These are phyloP conservation scores for Anorthoa munda DNA, from an alignment of 2,888 invertebrate species.

Conservation along the genomic window DNA sequence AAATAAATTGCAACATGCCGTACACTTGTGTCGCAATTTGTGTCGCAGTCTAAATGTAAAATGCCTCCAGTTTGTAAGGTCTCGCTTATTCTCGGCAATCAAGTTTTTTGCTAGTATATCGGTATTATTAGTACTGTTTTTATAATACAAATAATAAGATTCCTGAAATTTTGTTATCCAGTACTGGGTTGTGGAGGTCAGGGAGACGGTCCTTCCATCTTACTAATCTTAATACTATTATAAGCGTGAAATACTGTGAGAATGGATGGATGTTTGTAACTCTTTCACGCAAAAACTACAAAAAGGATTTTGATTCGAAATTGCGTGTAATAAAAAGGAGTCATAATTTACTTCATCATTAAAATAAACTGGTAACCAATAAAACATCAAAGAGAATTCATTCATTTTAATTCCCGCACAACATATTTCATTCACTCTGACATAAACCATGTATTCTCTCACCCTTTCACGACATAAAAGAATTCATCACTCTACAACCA, in stretches of 20 bases:
- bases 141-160: too few species aligned
- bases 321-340: too few species aligned
- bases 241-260: too few species aligned
- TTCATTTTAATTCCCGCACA: conserved; percentile 7
- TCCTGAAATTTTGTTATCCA: too few species aligned
- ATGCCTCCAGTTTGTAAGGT: conserved; percentile 16
- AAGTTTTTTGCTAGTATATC: background rate
- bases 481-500: conserved; percentile 26
- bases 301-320: background rate
- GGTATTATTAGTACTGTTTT: conserved; percentile 6
- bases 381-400: conserved; percentile 3
- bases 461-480: conserved; percentile 24
- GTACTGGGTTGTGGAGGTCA: too few species aligned
- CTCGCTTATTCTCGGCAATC: conserved; percentile 2
- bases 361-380: background rate
- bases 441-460: background rate
- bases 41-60: conserved; percentile 29
- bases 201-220: too few species aligned
- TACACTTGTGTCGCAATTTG: conserved; percentile 37
- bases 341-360: background rate
- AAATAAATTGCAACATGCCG: conserved; percentile 39
- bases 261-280: too few species aligned
- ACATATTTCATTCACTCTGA: background rate
- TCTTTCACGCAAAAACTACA: too few species aligned
- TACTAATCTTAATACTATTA: too few species aligned